phyloP scores from a whole-genome alignment of 2,113 vertebrate genomes.

The Nyctereutes procyonoides region DNA sequence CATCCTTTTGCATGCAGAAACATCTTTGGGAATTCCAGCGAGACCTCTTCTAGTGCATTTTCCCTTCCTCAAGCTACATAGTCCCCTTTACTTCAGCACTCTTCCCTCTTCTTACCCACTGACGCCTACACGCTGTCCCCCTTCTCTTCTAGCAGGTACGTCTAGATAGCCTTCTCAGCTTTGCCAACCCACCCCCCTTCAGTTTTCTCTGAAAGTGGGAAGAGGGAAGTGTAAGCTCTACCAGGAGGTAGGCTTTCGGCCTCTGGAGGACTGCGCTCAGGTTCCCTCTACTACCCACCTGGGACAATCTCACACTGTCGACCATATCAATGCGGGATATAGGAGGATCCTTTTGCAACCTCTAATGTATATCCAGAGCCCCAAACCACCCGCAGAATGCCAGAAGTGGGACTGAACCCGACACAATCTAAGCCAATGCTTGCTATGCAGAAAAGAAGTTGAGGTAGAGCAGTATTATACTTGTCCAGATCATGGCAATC shows the following conservation, averaged over 20 bases:
- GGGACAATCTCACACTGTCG: background rate
- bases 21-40: background rate
- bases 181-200: background rate
- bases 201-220: background rate
- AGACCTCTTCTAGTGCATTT: background rate
- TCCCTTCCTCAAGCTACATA: background rate
- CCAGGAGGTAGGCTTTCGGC: background rate
- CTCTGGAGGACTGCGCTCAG: background rate
- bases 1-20: background rate
- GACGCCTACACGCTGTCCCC: background rate
- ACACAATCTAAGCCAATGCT: background rate
- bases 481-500: background rate
- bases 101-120: background rate
- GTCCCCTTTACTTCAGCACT: background rate
- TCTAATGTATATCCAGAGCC: background rate
- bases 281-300: background rate
- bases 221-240: background rate
- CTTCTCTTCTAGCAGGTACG: background rate
- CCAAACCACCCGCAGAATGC: background rate
- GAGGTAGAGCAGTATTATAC: background rate
- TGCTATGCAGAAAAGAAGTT: background rate
- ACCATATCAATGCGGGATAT: background rate
- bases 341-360: background rate
- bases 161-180: background rate
- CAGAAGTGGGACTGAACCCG: background rate